These are phyloP conservation scores for Butorides virescens DNA, from an alignment of 2,113 vertebrate species.

Conservation along the genomic window DNA sequence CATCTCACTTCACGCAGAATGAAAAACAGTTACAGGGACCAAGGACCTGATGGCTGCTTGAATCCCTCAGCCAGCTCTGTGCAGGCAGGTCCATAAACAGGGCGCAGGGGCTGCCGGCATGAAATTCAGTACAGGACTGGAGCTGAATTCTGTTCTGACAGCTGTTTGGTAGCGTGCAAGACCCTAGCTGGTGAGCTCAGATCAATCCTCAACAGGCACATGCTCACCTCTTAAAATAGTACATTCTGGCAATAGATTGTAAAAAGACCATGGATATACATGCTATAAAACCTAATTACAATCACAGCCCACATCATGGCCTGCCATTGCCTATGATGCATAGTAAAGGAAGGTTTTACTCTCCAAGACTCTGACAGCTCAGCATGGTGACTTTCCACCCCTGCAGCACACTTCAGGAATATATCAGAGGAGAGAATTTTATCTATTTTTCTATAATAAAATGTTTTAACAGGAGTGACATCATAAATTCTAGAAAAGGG, in stretches of 20 bases:
- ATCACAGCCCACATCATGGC: background rate
- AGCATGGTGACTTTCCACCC: background rate
- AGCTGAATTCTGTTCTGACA: background rate
- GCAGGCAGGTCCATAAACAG: background rate
- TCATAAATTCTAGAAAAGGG: background rate
- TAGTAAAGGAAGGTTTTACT: background rate
- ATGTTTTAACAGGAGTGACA: background rate
- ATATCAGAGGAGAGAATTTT: background rate
- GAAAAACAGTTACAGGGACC: background rate
- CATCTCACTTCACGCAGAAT: background rate
- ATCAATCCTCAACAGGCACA: slow-evolving; percentile 18
- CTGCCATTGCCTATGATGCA: background rate
- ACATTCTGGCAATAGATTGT: slow-evolving; percentile 20
- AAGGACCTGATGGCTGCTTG: background rate
- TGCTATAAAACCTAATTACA: background rate
- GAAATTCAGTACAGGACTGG: background rate
- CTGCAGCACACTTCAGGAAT: background rate
- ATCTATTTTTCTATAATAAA: background rate
- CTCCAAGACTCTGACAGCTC: background rate
- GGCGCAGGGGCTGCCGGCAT: background rate
- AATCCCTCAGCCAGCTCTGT: background rate
- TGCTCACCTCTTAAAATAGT: slow-evolving; percentile 53
- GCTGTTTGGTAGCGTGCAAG: slow-evolving; percentile 17
- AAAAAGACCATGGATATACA: slow-evolving; percentile 7
- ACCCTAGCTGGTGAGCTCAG: background rate